A percentile compares a stretch with the other conserved stretches of the same genome.
Conservation (phyloP, 2,113 vertebrate genomes). For the Scalopus aquaticus region DNA sequence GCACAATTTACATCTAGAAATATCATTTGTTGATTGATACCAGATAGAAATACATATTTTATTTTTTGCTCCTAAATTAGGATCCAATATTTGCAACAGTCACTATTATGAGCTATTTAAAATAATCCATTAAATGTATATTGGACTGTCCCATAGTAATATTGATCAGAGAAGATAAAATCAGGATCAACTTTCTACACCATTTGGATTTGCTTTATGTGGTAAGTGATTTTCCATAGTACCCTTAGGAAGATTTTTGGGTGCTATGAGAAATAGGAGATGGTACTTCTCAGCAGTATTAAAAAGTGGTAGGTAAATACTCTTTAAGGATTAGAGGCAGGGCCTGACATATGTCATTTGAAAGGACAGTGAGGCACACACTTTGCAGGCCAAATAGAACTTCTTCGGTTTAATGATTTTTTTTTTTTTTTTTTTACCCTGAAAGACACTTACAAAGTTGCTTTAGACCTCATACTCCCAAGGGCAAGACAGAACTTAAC, state of each 20-base stretch:
- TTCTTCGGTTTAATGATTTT: constrained; percentile 11
- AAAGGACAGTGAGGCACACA: constrained; percentile 26
- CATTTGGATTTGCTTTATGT: neutral
- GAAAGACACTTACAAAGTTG: constrained; percentile 74
- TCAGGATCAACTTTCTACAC: neutral
- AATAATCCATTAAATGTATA: constrained; percentile 25
- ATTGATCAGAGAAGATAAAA: constrained; percentile 6
- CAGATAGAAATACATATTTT: neutral
- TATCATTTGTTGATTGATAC: neutral
- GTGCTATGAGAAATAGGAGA: neutral
- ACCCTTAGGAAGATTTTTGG: neutral
- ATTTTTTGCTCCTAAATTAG: neutral
- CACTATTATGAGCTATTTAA: neutral
- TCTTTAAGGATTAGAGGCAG: neutral
- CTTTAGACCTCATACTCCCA: constrained; percentile 70
- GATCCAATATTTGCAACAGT: neutral
- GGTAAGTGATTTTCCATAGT: neutral
- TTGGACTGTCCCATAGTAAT: neutral
- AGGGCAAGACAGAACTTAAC: constrained; percentile 79
- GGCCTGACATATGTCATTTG: neutral
- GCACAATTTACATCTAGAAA: neutral
- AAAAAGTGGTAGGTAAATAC: neutral
- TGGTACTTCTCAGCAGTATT: neutral
- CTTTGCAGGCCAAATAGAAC: constrained; percentile 44
- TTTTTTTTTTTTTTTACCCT: constrained; percentile 33